Conservation (phyloP, 2,113 vertebrate species). For the Cyanistes caeruleus region DNA sequence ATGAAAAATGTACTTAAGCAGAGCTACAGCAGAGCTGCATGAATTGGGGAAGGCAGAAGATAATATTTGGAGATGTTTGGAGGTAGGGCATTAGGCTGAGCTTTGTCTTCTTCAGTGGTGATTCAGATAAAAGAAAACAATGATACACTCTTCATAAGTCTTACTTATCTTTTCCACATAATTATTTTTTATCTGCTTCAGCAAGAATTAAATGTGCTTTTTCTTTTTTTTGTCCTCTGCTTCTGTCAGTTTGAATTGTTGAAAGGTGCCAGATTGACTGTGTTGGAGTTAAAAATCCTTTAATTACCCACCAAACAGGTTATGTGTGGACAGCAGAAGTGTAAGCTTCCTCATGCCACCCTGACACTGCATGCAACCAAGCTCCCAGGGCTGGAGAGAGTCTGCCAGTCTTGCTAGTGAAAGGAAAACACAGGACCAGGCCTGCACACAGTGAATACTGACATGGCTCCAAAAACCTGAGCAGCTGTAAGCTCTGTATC, state of each 20-base stretch:
- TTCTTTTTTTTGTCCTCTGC: slow-evolving; percentile 15
- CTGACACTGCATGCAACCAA: not conserved
- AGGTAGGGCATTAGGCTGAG: not conserved
- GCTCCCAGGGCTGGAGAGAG: not conserved
- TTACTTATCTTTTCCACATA: not conserved
- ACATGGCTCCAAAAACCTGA: not conserved
- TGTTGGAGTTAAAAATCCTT: slow-evolving; percentile 54
- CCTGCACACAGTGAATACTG: not conserved
- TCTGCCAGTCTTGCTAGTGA: not conserved
- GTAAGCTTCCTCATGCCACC: slow-evolving; percentile 22
- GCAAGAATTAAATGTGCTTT: not conserved
- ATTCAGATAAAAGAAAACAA: not conserved
- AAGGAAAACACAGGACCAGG: not conserved
- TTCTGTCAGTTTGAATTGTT: slow-evolving; percentile 8
- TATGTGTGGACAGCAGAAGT: not conserved
- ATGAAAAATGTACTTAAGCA: not conserved
- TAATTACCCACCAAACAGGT: slow-evolving; percentile 57
- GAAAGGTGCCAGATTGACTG: slow-evolving; percentile 50
- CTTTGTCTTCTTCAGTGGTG: not conserved
- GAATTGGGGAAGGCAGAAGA: not conserved
- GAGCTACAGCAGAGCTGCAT: not conserved
- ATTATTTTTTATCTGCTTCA: not conserved
- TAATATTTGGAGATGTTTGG: not conserved
- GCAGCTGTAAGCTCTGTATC: not conserved
- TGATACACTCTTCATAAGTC: not conserved